phyloP scores from a whole-genome alignment of 1,140 invertebrate species.

The Platorchestia sp. region DNA sequence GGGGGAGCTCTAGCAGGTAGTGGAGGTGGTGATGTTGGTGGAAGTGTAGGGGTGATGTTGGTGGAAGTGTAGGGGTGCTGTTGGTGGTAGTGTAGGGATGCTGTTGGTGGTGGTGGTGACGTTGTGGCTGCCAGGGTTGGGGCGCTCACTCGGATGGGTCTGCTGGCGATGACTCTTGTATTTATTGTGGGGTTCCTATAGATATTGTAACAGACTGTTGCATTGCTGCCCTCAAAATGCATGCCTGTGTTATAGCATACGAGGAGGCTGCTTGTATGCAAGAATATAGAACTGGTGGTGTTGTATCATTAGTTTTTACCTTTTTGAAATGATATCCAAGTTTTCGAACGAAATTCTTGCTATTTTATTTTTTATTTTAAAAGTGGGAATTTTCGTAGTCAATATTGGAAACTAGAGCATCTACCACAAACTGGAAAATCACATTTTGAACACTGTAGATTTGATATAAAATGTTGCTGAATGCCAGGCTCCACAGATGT shows the following conservation, averaged over 20 bases:
- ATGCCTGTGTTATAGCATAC: no score
- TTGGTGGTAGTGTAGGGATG: background rate
- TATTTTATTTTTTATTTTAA: background rate
- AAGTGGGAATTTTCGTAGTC: no score
- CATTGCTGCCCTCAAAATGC: background rate
- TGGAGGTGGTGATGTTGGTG: background rate
- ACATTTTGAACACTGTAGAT: background rate
- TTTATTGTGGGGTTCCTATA: background rate
- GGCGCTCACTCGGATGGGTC: background rate
- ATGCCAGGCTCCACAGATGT: background rate
- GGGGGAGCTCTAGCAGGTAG: background rate
- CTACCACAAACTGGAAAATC: background rate
- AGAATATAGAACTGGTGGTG: no score
- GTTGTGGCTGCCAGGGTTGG: background rate
- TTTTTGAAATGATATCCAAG: background rate
- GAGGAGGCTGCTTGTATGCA: no score
- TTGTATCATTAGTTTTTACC: background rate
- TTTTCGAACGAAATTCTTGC: background rate
- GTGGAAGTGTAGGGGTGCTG: background rate
- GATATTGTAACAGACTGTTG: background rate
- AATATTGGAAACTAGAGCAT: background rate
- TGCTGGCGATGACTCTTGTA: background rate
- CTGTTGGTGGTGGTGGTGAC: no score
- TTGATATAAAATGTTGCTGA: background rate
- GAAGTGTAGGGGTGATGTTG: background rate